Conservation (phyloP, 2,888 invertebrate genomes). For the Sphaerophoria taeniata region DNA sequence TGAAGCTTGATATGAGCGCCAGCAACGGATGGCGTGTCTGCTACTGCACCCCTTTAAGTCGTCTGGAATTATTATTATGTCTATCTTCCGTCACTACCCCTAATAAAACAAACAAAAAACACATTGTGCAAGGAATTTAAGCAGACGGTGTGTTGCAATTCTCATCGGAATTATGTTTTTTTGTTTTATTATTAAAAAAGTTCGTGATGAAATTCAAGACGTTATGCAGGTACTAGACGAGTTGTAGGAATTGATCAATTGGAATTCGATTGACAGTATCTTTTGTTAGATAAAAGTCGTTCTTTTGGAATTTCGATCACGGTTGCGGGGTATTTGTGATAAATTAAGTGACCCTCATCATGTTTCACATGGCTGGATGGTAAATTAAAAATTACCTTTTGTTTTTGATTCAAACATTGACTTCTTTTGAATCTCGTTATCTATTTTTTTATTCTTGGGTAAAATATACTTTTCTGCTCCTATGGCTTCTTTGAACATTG, state of each 20-base stretch:
- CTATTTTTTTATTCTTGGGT: too few relatives aligned
- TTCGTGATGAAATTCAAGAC: slow-evolving; percentile 37
- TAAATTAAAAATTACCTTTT: too few relatives aligned
- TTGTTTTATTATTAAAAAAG: background rate
- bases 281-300: slow-evolving; percentile 2
- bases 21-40: slow-evolving; percentile 24
- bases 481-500: too few relatives aligned
- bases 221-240: background rate
- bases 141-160: slow-evolving; percentile 11
- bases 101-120: background rate
- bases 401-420: too few relatives aligned
- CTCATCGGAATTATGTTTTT: slow-evolving; percentile 12
- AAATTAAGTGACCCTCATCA: too few relatives aligned
- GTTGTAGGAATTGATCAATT: slow-evolving; percentile 23
- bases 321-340: background rate
- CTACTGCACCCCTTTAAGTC: slow-evolving; percentile 58
- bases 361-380: too few relatives aligned
- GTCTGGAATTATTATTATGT: slow-evolving; percentile 25
- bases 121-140: background rate
- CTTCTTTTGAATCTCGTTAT: too few relatives aligned
- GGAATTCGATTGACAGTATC: slow-evolving; percentile 25
- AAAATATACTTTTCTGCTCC: too few relatives aligned
- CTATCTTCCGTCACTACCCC: slow-evolving; percentile 34
- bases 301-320: slow-evolving; percentile 31
- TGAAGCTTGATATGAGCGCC: slow-evolving; percentile 40